Evolutionary conservation across 2,113 vertebrate genomes (phyloP), one percentile per base, ranked within the genome.

Genomic region (Anarrhichthys ocellatus): DNA sequence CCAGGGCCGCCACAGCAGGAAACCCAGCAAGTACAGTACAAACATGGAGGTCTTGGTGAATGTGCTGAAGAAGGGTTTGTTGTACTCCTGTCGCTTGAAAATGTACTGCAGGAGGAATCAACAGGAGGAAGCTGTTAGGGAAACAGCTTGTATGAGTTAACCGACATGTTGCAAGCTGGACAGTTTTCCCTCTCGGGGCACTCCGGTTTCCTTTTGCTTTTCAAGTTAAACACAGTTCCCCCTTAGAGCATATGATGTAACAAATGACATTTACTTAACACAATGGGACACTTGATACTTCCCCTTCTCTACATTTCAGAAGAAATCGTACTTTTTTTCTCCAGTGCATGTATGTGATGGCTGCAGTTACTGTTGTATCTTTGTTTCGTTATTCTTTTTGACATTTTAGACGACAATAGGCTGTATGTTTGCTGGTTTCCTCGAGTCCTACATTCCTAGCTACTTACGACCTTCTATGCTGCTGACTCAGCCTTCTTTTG

Each of bases 31-130:
- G 82, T 99, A 99, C 0, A 99, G 94, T 62, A 98, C 95, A 88
- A 99, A 99, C 98, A 99, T 99, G 75, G 98, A 99, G 5, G 98
- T 97, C 94, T 99, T 99, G 88, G 97, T 96, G 94, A 99, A 99
- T 0, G 98, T 99, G 95, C 98, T 99, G 94, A 99, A 99, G 93
- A 99, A 99, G 8, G 98, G 98, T 88, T 99, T 99, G 90, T 97
- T 97, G 95, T 98, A 99, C 61, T 96, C 96, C 78, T 97, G 96
- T 46, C 84, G 88, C 88, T 94, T 95, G 87, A 99, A 99, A 92
- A 99, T 97, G 90, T 99, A 99, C 98, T 99, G 93, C 76, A 59
- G 63, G 69, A 88, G 84, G n/a, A 88, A 93, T 0, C 1, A 64
- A 48, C 20, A 67, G 40, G 11, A 73, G 13, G 50, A 46, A 18